Percentiles rank a stretch among this genome's conserved stretches.
phyloP scores from a whole-genome alignment of 2,797 vertebrate species.

The Ceyx erithaca region DNA sequence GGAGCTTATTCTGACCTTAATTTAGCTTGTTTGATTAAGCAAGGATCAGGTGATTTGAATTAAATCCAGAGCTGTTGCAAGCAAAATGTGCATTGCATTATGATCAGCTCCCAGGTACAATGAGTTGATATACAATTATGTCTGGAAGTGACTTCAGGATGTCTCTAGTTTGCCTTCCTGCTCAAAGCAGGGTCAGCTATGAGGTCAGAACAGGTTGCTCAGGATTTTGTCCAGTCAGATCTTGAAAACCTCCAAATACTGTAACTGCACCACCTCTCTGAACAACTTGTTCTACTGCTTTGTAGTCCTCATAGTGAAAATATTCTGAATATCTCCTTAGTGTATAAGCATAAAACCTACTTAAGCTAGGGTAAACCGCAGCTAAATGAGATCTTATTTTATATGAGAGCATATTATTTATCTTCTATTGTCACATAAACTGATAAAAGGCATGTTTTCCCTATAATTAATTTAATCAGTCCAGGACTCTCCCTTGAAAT shows the following conservation, averaged over 20 bases:
- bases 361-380: not conserved
- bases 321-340: not conserved
- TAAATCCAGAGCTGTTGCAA: not conserved
- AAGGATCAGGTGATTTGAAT: not conserved
- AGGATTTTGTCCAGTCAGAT: no score
- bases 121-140: not conserved
- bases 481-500: not conserved
- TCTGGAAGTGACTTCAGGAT: not conserved
- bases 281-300: not conserved
- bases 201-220: no score
- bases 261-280: not conserved
- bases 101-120: not conserved
- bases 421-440: not conserved
- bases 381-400: not conserved
- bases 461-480: conserved; percentile 7
- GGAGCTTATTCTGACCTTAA: no score
- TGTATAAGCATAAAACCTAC: not conserved
- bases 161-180: not conserved
- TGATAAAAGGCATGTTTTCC: not conserved
- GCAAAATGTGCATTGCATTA: not conserved
- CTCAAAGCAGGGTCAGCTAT: no score
- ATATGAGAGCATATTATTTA: not conserved
- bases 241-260: not conserved
- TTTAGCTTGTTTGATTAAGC: no score
- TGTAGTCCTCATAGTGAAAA: not conserved